Base-by-base conservation (phyloP, 2,888 invertebrate species). In the Tuta absoluta region DNA sequence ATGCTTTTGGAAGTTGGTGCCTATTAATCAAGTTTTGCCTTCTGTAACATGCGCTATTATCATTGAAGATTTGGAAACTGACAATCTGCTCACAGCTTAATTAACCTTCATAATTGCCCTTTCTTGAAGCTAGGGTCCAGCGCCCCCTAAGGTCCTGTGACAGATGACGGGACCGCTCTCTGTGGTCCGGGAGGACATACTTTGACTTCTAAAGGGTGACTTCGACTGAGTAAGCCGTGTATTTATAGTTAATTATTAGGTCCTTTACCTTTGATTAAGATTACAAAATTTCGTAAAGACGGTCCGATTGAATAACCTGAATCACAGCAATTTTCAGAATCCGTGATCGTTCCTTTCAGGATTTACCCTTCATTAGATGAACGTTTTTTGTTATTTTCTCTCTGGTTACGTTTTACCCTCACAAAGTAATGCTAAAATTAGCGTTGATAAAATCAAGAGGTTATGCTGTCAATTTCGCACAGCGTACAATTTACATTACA, bases 81-180 rank as follows among this genome's bases (percentile, higher is more conserved):
- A 79, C 75, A 78, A 74, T 74, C 75, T 77, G 73, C 72, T 73
- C 74, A 78, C 72, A 72, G 73, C 74, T 77, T 81, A 80, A 81
- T 83, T 82, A 82, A 79, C 76, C 77, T 75, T 73, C 77, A 72
- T 80, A 77, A 81, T 82, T 81, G 78, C 72, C 74, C 73, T 78
- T 78, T 74, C 71, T 72, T 67, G 66, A 70, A 69, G 12, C 19
- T 19, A n/a, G 37, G 49, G 62, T 28, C 62, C 51, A 24, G 45
- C 60, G 24, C n/a, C 60, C 60, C 60, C 24, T 41, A 5, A 24
- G 60, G 45, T 14, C 41, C 45, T 23, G 12, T 60, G 60, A 60
- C 60, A 60, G 45, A 14, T 19, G 60, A 53, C 51, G 23, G 23
- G 51, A 23, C 45, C 45, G 28, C 11, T 24, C 23, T 45, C 60